These are phyloP conservation scores for Serilophus lunatus DNA, from an alignment of 2,113 vertebrate species.

Conservation along the genomic window DNA sequence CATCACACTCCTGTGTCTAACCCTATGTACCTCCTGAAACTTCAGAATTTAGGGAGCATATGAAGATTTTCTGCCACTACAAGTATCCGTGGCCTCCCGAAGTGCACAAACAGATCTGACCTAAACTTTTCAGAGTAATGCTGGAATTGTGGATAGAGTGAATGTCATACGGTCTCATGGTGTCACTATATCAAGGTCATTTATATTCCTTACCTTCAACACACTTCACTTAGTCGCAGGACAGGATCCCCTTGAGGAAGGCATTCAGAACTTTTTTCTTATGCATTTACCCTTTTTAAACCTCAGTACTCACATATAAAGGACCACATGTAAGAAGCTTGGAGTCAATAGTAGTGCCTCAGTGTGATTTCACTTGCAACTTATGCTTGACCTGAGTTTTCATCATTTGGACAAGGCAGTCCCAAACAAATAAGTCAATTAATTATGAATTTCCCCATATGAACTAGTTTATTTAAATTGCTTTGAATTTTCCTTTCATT, in stretches of 20 bases:
- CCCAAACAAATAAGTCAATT: not conserved
- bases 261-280: not conserved
- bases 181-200: not conserved
- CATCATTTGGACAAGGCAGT: not conserved
- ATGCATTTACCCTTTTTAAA: not conserved
- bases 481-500: not conserved
- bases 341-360: not conserved
- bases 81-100: not conserved
- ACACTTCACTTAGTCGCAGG: not conserved
- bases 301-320: not conserved
- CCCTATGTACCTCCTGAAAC: not conserved
- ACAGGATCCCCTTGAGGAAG: not conserved
- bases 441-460: not conserved
- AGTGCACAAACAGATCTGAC: not conserved
- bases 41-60: not conserved
- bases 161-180: not conserved
- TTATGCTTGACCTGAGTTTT: not conserved
- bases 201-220: not conserved
- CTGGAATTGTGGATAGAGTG: not conserved
- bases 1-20: not conserved
- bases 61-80: not conserved
- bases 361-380: not conserved
- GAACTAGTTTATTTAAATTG: too few species aligned
- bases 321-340: not conserved
- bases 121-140: not conserved